These are phyloP conservation scores for Castor canadensis DNA, from an alignment of 2,113 vertebrate species.

Conservation along the genomic window DNA sequence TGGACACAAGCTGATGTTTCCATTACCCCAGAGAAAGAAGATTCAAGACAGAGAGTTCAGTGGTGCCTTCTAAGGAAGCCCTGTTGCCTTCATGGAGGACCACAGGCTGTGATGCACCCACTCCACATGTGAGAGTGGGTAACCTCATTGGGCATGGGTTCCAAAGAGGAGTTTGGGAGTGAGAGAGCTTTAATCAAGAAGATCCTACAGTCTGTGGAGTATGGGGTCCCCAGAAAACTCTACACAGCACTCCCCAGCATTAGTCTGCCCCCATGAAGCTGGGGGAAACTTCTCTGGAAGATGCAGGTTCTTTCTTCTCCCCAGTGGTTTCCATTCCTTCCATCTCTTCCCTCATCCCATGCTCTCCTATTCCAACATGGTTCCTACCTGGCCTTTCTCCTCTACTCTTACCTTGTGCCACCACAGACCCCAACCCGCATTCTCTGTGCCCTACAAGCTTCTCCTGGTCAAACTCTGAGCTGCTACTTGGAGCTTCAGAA, in stretches of 20 bases:
- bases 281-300: rapidly evolving
- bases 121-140: rapidly evolving
- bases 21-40: neutral
- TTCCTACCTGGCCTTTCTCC: rapidly evolving
- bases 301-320: too few relatives aligned
- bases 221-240: neutral
- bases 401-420: rapidly evolving
- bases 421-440: too few relatives aligned
- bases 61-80: neutral
- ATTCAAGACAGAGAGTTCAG: neutral
- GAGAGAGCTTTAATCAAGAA: neutral
- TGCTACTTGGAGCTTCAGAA: rapidly evolving
- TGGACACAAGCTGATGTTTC: neutral
- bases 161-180: neutral
- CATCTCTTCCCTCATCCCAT: rapidly evolving
- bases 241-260: rapidly evolving
- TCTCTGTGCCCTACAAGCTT: rapidly evolving
- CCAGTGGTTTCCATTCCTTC: neutral
- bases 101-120: neutral
- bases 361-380: neutral
- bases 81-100: conserved; percentile 1
- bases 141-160: rapidly evolving
- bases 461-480: too few relatives aligned
- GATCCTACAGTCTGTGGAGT: rapidly evolving
- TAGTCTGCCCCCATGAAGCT: rapidly evolving